Conservation (phyloP, 2,113 vertebrate species). For the Tenrec ecaudatus region DNA sequence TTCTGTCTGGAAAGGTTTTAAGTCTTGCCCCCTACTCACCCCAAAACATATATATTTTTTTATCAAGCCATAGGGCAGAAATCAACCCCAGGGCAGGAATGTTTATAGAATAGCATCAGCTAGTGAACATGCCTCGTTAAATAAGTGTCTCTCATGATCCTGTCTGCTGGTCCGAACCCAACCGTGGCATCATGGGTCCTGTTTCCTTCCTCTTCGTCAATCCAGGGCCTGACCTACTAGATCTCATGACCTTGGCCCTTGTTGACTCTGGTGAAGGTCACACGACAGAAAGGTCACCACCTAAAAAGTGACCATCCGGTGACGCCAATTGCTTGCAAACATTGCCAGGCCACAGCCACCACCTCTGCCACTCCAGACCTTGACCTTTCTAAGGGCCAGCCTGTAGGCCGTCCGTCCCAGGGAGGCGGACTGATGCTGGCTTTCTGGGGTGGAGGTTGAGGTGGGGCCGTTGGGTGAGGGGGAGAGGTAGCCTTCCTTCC, state of each 20-base stretch:
- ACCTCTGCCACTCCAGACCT: background rate
- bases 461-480: rapidly evolving
- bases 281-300: background rate
- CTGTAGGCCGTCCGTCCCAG: rapidly evolving
- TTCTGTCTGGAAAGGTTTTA: background rate
- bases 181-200: background rate
- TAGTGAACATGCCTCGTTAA: rapidly evolving
- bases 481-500: too few relatives aligned
- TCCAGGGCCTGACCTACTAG: background rate
- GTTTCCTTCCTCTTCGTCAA: background rate
- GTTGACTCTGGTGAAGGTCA: background rate
- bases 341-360: too few relatives aligned
- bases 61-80: background rate
- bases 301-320: background rate
- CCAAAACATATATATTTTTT: background rate
- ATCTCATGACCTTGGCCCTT: background rate
- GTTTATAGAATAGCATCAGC: too few relatives aligned
- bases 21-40: background rate
- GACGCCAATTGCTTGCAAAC: background rate
- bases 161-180: too few relatives aligned
- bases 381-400: background rate
- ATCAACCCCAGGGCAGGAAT: background rate
- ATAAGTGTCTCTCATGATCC: background rate
- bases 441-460: rapidly evolving
- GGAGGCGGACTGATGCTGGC: background rate